A percentile compares a stretch with the other conserved stretches of the same genome.
Conservation (phyloP, 2,113 vertebrate genomes). For the Pangasianodon hypophthalmus region DNA sequence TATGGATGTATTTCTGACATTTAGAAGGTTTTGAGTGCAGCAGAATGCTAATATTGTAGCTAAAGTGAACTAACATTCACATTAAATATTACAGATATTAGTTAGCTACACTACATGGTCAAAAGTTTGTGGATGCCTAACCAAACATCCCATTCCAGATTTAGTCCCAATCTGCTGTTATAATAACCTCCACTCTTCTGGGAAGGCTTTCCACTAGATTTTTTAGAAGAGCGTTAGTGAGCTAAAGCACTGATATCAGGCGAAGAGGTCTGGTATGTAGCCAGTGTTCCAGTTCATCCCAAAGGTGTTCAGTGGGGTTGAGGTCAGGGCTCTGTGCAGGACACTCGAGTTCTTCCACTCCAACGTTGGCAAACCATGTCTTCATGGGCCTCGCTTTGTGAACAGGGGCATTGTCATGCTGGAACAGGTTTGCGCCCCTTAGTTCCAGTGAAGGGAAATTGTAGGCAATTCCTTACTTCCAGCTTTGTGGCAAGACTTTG, state of each 20-base stretch:
- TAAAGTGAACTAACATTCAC: no score
- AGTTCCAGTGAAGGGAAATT: not conserved
- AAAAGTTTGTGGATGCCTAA: not conserved
- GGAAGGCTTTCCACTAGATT: not conserved
- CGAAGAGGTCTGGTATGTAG: not conserved
- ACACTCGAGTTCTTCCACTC: not conserved
- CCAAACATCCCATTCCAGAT: not conserved
- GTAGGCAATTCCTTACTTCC: no score
- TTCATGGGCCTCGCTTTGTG: not conserved
- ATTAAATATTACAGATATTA: no score
- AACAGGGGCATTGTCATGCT: not conserved
- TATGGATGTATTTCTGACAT: no score
- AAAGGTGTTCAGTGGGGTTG: not conserved
- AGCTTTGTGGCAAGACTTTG: not conserved
- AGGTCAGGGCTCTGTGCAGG: not conserved
- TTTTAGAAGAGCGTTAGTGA: not conserved
- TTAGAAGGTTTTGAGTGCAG: not conserved
- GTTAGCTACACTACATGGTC: not conserved
- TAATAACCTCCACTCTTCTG: not conserved
- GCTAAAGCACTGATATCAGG: not conserved
- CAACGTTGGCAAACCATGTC: no score
- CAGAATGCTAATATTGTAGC: not conserved
- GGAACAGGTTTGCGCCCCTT: not conserved
- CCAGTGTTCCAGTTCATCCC: not conserved
- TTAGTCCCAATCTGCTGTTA: not conserved